These are phyloP conservation scores for Tringa solitaria DNA, from an alignment of 2,113 vertebrate genomes.

Conservation along the genomic window DNA sequence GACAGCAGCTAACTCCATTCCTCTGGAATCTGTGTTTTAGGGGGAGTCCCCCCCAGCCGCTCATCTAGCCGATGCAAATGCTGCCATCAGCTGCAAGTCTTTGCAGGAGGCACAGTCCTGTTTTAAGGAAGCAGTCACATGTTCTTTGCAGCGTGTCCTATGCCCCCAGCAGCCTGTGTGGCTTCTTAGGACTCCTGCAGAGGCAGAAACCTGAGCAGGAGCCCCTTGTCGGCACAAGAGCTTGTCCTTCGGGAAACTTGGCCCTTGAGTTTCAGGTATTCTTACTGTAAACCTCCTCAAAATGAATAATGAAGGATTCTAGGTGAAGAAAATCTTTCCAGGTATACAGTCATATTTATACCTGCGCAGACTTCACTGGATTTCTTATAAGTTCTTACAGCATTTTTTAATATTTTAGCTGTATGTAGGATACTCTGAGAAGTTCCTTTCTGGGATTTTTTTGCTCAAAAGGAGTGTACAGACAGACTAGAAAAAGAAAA, in stretches of 20 bases:
- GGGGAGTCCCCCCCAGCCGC: neutral
- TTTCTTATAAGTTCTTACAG: neutral
- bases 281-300: neutral
- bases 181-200: neutral
- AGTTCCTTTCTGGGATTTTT: neutral
- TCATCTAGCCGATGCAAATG: neutral
- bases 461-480: neutral
- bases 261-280: neutral
- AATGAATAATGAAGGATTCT: neutral
- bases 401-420: neutral
- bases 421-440: neutral
- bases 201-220: neutral
- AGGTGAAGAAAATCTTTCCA: neutral
- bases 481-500: neutral
- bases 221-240: neutral
- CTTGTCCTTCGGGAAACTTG: neutral
- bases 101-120: neutral
- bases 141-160: neutral
- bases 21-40: neutral
- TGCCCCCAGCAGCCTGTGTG: neutral
- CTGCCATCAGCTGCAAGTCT: neutral
- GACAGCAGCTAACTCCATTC: neutral
- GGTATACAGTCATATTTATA: neutral
- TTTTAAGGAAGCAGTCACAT: neutral
- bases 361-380: neutral